These are phyloP conservation scores for Nannobrachium achirus DNA, from an alignment of 2,113 vertebrate genomes.

Conservation along the genomic window DNA sequence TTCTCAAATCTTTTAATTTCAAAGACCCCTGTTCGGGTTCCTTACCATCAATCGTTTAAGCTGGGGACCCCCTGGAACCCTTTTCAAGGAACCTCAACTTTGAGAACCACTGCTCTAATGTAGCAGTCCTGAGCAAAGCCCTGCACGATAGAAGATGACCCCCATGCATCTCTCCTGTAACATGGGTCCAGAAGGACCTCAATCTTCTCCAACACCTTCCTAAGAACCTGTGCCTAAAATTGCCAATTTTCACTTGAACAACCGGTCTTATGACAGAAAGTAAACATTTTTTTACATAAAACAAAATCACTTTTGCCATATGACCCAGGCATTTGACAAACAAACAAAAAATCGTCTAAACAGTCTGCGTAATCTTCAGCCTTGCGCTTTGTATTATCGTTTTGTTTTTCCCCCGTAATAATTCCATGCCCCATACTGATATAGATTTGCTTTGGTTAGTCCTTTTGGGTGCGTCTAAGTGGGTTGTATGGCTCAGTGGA, in stretches of 20 bases:
- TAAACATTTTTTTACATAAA: too few species aligned
- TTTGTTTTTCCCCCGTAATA: conserved; percentile 5
- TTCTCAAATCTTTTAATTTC: not conserved
- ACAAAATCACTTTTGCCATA: too few species aligned
- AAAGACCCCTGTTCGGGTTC: too few species aligned
- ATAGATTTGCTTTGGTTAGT: conserved; percentile 75
- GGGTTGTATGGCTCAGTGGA: conserved; percentile 47
- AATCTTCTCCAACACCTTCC: conserved; percentile 37
- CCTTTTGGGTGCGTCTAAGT: conserved; percentile 48
- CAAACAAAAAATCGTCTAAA: conserved; percentile 6
- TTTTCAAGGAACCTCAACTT: too few species aligned
- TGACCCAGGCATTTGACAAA: too few species aligned
- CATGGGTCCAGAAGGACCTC: conserved; percentile 42
- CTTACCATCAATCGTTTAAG: not conserved
- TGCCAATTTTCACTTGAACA: too few species aligned
- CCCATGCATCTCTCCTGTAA: conserved; percentile 4
- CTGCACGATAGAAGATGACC: conserved; percentile 45
- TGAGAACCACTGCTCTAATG: too few species aligned
- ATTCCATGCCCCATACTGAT: conserved; percentile 65
- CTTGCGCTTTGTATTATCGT: conserved; percentile 7
- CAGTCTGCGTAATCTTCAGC: conserved; percentile 49
- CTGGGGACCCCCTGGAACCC: too few species aligned
- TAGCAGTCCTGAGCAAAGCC: conserved; percentile 53
- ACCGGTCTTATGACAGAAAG: too few species aligned
- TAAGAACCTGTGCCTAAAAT: conserved; percentile 37